Evolutionary conservation across 2,888 invertebrate species (phyloP).

Genomic region (Mythimna loreyi): DNA sequence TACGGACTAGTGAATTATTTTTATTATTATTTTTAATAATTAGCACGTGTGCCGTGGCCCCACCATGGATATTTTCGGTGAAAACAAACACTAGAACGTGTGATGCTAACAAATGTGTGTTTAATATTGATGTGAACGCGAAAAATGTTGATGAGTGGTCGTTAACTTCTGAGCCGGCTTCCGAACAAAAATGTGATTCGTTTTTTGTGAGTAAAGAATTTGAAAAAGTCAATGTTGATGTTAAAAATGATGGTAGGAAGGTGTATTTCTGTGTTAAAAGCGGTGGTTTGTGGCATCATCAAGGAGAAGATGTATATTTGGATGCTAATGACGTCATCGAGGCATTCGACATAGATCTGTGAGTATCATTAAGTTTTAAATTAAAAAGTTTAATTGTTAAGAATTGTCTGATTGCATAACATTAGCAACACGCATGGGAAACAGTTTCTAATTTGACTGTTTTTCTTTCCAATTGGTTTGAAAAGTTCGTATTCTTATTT

Average conservation of each 20-base stretch:
- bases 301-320: constrained; percentile 84
- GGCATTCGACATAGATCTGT: constrained; percentile 69
- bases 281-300: constrained; percentile 81
- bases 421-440: constrained; percentile 11
- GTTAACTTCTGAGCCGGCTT: constrained; percentile 78
- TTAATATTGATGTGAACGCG: constrained; percentile 79
- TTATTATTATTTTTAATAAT: constrained; percentile 85
- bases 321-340: constrained; percentile 85
- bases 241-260: constrained; percentile 72
- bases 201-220: constrained; percentile 67
- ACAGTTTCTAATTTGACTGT: not conserved
- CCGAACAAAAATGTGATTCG: constrained; percentile 67
- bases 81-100: constrained; percentile 77
- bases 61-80: constrained; percentile 87
- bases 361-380: constrained; percentile 65
- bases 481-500: constrained; percentile 4
- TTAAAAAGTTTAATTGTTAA: constrained; percentile 39
- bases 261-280: constrained; percentile 83
- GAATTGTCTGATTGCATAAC: constrained; percentile 15
- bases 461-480: not conserved
- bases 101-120: constrained; percentile 77
- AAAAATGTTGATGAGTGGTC: constrained; percentile 78
- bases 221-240: constrained; percentile 70
- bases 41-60: constrained; percentile 77
- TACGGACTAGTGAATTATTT: constrained; percentile 87